A percentile compares a stretch with the other conserved stretches of the same genome.
These are phyloP conservation scores for Miniopterus natalensis DNA, from an alignment of 2,113 vertebrate genomes.

Conservation along the genomic window DNA sequence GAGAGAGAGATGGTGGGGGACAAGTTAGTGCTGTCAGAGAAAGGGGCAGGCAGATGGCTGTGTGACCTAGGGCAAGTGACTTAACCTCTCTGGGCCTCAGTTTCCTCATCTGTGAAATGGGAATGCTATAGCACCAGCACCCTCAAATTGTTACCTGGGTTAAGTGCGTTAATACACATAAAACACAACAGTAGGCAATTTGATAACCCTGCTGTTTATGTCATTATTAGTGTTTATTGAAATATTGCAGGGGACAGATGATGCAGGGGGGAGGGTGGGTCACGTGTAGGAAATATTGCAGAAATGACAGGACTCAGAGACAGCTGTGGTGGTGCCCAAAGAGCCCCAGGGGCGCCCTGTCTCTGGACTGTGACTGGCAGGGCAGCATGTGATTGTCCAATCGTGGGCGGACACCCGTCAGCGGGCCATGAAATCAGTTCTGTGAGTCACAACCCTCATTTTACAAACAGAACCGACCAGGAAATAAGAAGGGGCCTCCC, in stretches of 20 bases:
- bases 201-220: not conserved
- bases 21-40: not conserved
- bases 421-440: not conserved
- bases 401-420: rapidly evolving
- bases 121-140: not conserved
- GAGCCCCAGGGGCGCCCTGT: rapidly evolving
- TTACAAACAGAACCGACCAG: not conserved
- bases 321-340: rapidly evolving
- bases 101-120: not conserved
- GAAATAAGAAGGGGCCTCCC: not conserved
- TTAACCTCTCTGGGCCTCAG: not conserved
- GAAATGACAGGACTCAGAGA: rapidly evolving
- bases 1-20: not conserved
- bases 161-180: rapidly evolving
- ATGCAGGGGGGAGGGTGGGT: not conserved
- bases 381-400: rapidly evolving
- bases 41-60: not conserved
- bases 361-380: rapidly evolving
- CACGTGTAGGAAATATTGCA: not conserved
- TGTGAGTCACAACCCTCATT: not conserved
- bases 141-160: not conserved
- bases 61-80: not conserved
- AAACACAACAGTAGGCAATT: too few relatives aligned
- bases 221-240: not conserved
- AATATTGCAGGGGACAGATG: too few relatives aligned